These are phyloP conservation scores for Puffinus mauretanicus DNA, from an alignment of 2,113 vertebrate genomes.

Conservation along the genomic window DNA sequence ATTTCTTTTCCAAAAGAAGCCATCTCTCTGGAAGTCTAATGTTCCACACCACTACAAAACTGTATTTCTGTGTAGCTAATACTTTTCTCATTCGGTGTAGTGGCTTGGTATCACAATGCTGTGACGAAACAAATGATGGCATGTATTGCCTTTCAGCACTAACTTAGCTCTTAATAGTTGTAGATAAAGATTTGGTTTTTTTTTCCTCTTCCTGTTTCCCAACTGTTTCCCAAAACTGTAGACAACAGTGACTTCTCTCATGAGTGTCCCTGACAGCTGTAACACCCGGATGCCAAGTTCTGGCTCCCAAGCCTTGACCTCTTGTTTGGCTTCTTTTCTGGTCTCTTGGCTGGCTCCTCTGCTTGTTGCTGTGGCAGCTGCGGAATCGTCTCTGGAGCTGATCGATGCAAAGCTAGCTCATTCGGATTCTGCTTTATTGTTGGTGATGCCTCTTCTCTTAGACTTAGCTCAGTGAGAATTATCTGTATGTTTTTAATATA, in stretches of 20 bases:
- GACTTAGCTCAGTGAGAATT: neutral
- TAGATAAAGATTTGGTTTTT: neutral
- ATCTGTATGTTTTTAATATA: neutral
- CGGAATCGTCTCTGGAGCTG: neutral
- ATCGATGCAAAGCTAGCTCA: neutral
- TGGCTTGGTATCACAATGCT: neutral
- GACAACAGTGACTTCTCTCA: constrained; percentile 1
- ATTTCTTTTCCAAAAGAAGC: neutral
- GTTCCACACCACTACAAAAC: neutral
- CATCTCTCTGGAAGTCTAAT: neutral
- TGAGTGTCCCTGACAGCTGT: constrained; percentile 25
- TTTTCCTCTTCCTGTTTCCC: neutral
- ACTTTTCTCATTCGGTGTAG: neutral
- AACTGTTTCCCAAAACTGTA: neutral
- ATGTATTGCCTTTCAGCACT: neutral
- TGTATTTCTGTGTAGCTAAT: neutral
- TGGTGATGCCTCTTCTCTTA: neutral
- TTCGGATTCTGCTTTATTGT: neutral
- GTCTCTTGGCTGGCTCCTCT: neutral
- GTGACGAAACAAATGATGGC: neutral
- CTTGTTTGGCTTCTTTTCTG: neutral
- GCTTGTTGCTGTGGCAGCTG: constrained; percentile 24
- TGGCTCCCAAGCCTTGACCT: neutral
- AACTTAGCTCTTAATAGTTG: neutral
- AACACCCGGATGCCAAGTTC: constrained; percentile 18